phyloP scores from a whole-genome alignment of 2,888 invertebrate genomes.

The Dichetophora obliterata region DNA sequence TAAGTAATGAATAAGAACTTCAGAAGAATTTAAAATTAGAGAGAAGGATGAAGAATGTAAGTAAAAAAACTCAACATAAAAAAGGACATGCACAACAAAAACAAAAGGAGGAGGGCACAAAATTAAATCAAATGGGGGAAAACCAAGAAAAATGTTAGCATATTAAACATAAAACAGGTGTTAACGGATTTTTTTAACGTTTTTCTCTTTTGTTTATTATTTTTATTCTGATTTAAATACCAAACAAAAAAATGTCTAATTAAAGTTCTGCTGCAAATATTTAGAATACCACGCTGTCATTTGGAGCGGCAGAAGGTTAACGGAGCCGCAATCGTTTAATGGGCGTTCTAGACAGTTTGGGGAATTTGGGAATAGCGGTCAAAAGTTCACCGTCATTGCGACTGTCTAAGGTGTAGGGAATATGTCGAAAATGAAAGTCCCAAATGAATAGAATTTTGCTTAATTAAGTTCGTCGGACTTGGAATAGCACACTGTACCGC shows the following conservation, averaged over 20 bases:
- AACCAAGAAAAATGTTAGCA: conserved; percentile 44
- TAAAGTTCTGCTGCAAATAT: conserved; percentile 30
- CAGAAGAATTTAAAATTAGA: conserved; percentile 65
- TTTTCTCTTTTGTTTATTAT: neutral
- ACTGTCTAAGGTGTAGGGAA: too few species aligned
- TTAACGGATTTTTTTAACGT: conserved; percentile 23
- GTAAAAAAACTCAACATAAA: conserved; percentile 32
- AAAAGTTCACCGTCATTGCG: too few species aligned
- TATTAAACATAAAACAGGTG: conserved; percentile 55
- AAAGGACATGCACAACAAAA: conserved; percentile 15
- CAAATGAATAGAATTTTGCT: too few species aligned
- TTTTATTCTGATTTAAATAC: conserved; percentile 24
- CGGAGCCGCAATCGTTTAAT: too few species aligned
- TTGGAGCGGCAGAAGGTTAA: conserved; percentile 31
- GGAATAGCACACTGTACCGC: too few species aligned
- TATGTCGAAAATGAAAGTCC: too few species aligned
- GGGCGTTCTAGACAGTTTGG: too few species aligned
- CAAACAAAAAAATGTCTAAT: conserved; percentile 39
- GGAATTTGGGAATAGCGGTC: too few species aligned
- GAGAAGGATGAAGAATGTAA: conserved; percentile 58
- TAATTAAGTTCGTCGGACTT: too few species aligned
- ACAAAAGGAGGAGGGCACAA: conserved; percentile 57
- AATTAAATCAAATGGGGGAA: conserved; percentile 43
- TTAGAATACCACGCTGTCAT: conserved; percentile 15
- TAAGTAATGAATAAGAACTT: conserved; percentile 66